A percentile compares a stretch with the other conserved stretches of the same genome.
phyloP scores from a whole-genome alignment of 2,113 vertebrate species.

The Paedocypris sp. region DNA sequence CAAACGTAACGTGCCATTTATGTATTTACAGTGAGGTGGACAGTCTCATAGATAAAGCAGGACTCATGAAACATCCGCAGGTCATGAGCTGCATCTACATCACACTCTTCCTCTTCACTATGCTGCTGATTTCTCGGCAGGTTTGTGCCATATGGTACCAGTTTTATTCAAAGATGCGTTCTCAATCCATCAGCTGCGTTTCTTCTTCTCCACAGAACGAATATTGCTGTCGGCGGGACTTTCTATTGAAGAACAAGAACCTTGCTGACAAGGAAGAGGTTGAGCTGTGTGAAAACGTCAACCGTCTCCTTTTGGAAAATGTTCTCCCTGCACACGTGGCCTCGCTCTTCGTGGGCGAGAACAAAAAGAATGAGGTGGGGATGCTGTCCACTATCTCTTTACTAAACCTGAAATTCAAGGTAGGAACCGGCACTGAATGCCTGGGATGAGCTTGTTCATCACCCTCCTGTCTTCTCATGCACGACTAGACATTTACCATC shows the following conservation, averaged over 20 bases:
- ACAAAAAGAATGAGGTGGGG: slow-evolving; percentile 85
- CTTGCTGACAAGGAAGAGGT: slow-evolving; percentile 89
- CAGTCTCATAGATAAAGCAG: slow-evolving; percentile 23
- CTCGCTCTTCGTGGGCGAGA: slow-evolving; percentile 85
- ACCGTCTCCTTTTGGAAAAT: slow-evolving; percentile 90
- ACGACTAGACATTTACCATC: not conserved
- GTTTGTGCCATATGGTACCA: slow-evolving; percentile 45
- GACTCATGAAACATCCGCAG: slow-evolving; percentile 63
- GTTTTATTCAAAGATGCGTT: no score
- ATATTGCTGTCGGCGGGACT: slow-evolving; percentile 84
- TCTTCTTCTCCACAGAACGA: slow-evolving; percentile 66
- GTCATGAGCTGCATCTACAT: slow-evolving; percentile 78
- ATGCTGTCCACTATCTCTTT: slow-evolving; percentile 36
- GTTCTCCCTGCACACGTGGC: slow-evolving; percentile 92
- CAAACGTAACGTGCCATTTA: not conserved
- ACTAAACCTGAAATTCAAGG: slow-evolving; percentile 45
- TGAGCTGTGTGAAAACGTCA: slow-evolving; percentile 94
- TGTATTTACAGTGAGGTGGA: slow-evolving; percentile 6
- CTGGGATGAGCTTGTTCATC: not conserved
- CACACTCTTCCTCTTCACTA: slow-evolving; percentile 78
- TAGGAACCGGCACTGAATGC: slow-evolving; percentile 21
- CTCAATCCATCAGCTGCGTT: not conserved
- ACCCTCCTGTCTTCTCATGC: not conserved
- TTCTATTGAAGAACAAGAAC: slow-evolving; percentile 91
- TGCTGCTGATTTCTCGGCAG: slow-evolving; percentile 84